Conservation (phyloP, 2,113 vertebrate species). For the Clarias batrachus region DNA sequence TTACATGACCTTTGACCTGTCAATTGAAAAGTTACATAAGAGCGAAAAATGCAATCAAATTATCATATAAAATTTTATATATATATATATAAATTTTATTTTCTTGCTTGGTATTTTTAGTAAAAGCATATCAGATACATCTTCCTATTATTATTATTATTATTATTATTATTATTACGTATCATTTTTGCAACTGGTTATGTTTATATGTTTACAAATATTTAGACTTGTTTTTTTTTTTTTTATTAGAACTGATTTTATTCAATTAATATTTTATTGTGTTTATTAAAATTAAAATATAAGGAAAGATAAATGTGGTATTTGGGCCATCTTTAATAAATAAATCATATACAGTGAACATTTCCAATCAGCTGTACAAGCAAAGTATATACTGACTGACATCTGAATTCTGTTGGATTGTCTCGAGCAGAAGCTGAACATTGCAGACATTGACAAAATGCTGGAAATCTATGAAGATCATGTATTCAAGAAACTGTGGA, state of each 20-base stretch:
- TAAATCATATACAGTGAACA: not conserved
- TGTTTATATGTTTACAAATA: not conserved
- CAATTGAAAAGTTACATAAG: not conserved
- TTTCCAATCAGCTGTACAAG: not conserved
- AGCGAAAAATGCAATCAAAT: not conserved
- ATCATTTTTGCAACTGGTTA: not conserved
- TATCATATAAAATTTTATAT: not conserved
- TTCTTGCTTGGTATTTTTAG: not conserved
- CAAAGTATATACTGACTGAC: not conserved
- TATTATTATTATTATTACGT: too few species aligned
- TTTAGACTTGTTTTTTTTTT: not conserved
- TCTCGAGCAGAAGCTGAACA: conserved; percentile 17
- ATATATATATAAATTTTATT: too few species aligned
- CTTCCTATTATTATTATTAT: too few species aligned
- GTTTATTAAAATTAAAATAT: too few species aligned
- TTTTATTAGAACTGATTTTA: not conserved
- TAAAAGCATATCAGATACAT: not conserved
- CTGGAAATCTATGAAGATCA: conserved; percentile 72
- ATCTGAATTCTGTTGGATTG: not conserved
- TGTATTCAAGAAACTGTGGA: conserved; percentile 61
- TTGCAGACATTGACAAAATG: conserved; percentile 52
- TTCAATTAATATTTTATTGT: not conserved
- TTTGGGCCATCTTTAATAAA: not conserved
- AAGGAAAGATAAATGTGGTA: not conserved
- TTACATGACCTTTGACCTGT: not conserved